Conservation (phyloP, 2,113 vertebrate genomes). For the Nymphicus hollandicus region DNA sequence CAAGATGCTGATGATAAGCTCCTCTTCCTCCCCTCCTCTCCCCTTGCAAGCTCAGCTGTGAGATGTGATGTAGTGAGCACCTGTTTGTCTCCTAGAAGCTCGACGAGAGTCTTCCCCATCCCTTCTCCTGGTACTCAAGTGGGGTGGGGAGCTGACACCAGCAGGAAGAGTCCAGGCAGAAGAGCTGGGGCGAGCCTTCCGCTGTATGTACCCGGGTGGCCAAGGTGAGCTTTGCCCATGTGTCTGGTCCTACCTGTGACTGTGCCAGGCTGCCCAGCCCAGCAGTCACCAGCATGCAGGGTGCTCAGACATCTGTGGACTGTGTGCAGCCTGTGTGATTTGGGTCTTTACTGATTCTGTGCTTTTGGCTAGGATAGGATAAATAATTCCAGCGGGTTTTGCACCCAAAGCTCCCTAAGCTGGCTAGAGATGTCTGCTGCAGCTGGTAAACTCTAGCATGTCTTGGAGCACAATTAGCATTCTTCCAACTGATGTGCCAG, state of each 20-base stretch:
- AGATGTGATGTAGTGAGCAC: neutral
- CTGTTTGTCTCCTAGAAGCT: constrained; percentile 74
- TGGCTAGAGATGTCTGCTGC: neutral
- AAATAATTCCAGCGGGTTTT: neutral
- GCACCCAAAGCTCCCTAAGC: neutral
- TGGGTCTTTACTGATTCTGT: neutral
- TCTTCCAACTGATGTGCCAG: neutral
- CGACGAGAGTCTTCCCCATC: constrained; percentile 81
- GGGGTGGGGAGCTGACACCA: constrained; percentile 95
- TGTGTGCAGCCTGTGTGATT: neutral
- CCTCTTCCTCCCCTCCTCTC: neutral
- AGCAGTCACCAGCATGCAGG: neutral
- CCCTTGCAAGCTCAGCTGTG: neutral
- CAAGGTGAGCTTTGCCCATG: constrained; percentile 79
- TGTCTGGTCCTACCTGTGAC: accelerated
- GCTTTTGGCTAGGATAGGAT: neutral
- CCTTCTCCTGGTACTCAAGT: constrained; percentile 93
- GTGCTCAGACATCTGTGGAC: neutral
- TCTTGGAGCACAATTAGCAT: neutral
- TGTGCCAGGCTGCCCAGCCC: neutral
- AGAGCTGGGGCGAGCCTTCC: constrained; percentile 93
- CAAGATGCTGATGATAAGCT: neutral
- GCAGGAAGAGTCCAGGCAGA: constrained; percentile 94
- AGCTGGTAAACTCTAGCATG: neutral
- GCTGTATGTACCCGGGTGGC: constrained; percentile 98